A percentile compares a stretch with the other conserved stretches of the same genome.
Conservation (phyloP, 2,113 vertebrate species). For the Hiodon tergisus region DNA sequence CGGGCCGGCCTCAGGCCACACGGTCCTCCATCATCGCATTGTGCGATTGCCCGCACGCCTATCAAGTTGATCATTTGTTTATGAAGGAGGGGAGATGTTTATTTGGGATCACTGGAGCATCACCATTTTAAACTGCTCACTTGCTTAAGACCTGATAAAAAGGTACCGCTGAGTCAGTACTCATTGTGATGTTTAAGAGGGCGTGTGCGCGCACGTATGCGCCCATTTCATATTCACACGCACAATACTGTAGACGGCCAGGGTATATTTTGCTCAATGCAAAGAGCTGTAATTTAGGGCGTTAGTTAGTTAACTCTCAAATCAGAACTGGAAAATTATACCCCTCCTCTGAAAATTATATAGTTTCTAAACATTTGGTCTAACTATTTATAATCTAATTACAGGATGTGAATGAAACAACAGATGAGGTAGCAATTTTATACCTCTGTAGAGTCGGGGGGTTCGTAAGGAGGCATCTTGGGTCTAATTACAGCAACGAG, state of each 20-base stretch:
- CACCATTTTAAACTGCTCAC: neutral
- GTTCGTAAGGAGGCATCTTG: constrained; percentile 16
- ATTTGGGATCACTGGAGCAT: neutral
- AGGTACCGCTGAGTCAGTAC: no score
- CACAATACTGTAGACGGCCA: constrained; percentile 16
- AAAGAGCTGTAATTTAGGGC: constrained; percentile 34
- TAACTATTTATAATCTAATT: constrained; percentile 30
- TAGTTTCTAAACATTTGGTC: constrained; percentile 33
- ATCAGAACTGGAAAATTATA: constrained; percentile 30
- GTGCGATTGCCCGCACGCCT: neutral
- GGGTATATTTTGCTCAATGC: constrained; percentile 29
- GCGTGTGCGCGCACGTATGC: neutral
- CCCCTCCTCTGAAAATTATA: constrained; percentile 34
- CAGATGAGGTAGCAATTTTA: constrained; percentile 31
- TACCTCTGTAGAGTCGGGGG: constrained; percentile 24
- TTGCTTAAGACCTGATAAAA: no score
- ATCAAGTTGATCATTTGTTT: neutral
- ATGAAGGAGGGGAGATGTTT: neutral
- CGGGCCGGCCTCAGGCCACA: neutral
- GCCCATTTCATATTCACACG: neutral
- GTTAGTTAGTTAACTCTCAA: constrained; percentile 33
- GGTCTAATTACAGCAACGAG: constrained; percentile 41
- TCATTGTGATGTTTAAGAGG: neutral
- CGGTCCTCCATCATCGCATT: neutral
- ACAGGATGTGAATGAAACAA: constrained; percentile 21